Percentiles rank a stretch among this genome's conserved stretches.
These are phyloP conservation scores for Echinarachnius parma DNA, from an alignment of 53 echinoderm and acorn worm species.

Conservation along the genomic window DNA sequence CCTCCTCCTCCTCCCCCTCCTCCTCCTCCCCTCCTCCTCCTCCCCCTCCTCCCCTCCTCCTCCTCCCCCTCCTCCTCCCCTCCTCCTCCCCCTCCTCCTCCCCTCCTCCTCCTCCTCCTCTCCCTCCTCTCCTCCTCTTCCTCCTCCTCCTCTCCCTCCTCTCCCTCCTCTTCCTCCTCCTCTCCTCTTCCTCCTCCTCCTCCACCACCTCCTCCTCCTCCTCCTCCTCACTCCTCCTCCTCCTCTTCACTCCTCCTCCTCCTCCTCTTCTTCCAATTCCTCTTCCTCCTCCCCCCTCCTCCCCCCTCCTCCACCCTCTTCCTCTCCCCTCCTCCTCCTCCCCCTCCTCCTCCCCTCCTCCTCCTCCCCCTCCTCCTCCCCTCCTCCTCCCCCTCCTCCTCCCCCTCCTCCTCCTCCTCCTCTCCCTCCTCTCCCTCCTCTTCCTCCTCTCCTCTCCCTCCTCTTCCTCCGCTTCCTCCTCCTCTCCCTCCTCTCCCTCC, in stretches of 20 bases:
- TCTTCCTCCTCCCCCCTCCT: no score
- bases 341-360: neutral
- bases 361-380: neutral
- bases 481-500: neutral
- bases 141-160: neutral
- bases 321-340: neutral
- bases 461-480: neutral
- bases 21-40: neutral
- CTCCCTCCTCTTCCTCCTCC: neutral
- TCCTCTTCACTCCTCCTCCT: neutral
- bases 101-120: neutral
- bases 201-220: neutral
- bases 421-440: neutral
- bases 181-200: neutral
- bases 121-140: neutral
- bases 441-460: neutral
- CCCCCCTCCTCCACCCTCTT: neutral
- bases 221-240: neutral
- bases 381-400: neutral
- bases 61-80: neutral
- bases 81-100: neutral
- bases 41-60: neutral
- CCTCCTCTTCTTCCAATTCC: neutral
- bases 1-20: neutral
- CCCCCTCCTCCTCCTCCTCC: neutral